These are phyloP conservation scores for Raja brachyura DNA, from an alignment of 2,113 vertebrate genomes.

Conservation along the genomic window DNA sequence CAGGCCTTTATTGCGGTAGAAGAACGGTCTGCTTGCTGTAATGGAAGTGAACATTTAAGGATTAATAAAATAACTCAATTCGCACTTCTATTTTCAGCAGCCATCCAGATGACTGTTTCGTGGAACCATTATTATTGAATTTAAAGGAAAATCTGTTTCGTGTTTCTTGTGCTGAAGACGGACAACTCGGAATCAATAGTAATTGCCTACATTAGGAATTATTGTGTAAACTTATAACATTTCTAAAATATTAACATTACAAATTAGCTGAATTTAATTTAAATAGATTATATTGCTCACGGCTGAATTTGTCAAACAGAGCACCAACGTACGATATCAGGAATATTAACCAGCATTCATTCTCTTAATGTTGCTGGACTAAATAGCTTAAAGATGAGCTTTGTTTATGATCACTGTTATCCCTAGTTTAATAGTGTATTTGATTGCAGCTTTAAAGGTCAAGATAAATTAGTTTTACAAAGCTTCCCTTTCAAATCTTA, in stretches of 20 bases:
- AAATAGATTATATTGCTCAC: background rate
- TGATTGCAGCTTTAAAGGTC: background rate
- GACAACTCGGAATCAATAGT: background rate
- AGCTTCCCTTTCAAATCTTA: conserved; percentile 4
- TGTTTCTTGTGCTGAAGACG: background rate
- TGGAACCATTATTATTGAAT: background rate
- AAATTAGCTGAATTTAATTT: background rate
- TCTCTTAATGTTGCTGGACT: background rate
- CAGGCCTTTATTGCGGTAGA: no score
- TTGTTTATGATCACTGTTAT: background rate
- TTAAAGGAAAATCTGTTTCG: background rate
- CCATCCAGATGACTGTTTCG: background rate
- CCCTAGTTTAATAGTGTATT: background rate
- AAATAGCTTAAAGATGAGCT: background rate
- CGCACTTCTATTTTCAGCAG: no score
- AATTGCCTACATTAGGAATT: background rate
- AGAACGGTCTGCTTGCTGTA: no score
- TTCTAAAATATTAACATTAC: background rate
- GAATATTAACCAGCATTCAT: background rate
- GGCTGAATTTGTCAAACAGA: background rate
- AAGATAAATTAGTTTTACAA: conserved; percentile 30
- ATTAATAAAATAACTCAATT: no score
- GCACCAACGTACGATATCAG: background rate
- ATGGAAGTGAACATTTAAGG: no score
- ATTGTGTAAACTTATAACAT: background rate